phyloP scores from a whole-genome alignment of 1,140 invertebrate species.

The Drosophila ohnishii region DNA sequence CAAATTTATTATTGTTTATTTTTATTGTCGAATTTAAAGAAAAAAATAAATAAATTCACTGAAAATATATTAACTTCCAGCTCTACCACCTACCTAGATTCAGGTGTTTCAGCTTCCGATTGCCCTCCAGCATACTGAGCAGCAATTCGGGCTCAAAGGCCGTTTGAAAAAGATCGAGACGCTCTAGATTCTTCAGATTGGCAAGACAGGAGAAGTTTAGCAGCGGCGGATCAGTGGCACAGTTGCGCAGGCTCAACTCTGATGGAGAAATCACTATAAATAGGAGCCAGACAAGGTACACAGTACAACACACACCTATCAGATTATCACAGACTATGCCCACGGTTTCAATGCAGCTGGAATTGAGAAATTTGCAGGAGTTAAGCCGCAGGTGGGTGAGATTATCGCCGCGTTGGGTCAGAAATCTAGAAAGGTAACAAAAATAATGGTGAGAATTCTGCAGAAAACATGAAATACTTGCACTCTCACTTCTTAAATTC shows the following conservation, averaged over 20 bases:
- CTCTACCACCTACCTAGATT: conserved; percentile 88
- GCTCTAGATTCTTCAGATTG: conserved; percentile 86
- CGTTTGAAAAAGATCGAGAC: conserved; percentile 91
- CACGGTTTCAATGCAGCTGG: conserved; percentile 86
- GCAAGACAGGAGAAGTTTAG: conserved; percentile 86
- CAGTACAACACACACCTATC: conserved; percentile 85
- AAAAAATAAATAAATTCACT: no score
- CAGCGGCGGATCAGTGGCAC: conserved; percentile 83
- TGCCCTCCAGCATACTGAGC: conserved; percentile 87
- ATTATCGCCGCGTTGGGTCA: conserved; percentile 86
- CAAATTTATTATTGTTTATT: no score
- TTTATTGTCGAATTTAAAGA: no score
- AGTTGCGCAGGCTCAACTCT: conserved; percentile 88
- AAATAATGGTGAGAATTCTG: conserved; percentile 12
- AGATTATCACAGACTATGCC: conserved; percentile 87
- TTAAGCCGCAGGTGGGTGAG: conserved; percentile 89
- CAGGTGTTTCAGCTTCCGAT: conserved; percentile 88
- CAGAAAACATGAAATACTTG: not conserved
- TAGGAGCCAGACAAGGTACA: not conserved
- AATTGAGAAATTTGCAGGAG: conserved; percentile 90
- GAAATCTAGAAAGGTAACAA: conserved; percentile 85
- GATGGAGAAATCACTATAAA: not conserved
- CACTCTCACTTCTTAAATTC: conserved; percentile 75
- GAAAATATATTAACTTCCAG: no score
- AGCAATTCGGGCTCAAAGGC: conserved; percentile 86